These are phyloP conservation scores for Hybognathus amarus DNA, from an alignment of 2,797 vertebrate species.

Conservation along the genomic window DNA sequence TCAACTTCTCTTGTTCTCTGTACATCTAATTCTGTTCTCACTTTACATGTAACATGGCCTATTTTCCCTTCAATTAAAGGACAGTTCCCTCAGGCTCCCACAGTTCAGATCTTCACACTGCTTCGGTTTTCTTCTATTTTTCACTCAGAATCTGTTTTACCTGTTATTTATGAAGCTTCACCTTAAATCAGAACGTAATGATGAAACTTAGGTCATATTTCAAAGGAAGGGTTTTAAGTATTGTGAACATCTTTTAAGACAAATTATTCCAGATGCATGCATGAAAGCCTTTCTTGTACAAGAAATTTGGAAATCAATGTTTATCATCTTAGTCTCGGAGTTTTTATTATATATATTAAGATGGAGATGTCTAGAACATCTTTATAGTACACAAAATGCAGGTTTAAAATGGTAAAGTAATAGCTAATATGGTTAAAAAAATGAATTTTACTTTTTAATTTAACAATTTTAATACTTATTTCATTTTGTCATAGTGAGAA, in stretches of 20 bases:
- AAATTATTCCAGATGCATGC: not conserved
- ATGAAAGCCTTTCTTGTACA: not conserved
- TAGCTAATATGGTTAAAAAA: no score
- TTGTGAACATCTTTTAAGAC: not conserved
- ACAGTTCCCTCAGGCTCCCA: constrained; percentile 16
- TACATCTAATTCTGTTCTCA: constrained; percentile 30
- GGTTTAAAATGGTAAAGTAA: no score
- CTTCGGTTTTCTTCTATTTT: not conserved
- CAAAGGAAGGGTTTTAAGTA: not conserved
- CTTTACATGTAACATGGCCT: constrained; percentile 44
- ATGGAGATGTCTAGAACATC: not conserved
- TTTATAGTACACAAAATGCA: not conserved
- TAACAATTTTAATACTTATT: not conserved
- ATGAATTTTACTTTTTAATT: no score
- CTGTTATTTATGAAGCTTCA: constrained; percentile 21
- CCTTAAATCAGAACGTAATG: constrained; percentile 23
- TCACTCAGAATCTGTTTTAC: constrained; percentile 11
- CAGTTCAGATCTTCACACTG: not conserved
- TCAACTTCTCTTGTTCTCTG: constrained; percentile 36
- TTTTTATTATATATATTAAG: not conserved
- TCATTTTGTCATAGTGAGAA: not conserved
- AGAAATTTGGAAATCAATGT: not conserved
- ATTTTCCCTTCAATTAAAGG: constrained; percentile 48
- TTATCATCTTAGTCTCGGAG: not conserved
- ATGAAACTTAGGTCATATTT: constrained; percentile 32